Conservation (phyloP, 2,113 vertebrate genomes). For the human region GRCh38 chr1:208133001-208133500, state of each 20-base stretch:
- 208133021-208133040: not conserved
- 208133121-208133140: not conserved
- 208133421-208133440: conserved; percentile 28
- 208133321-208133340: not conserved
- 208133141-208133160: not conserved
- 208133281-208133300: not conserved
- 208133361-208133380: not conserved
- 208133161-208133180: not conserved
- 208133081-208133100: not conserved
- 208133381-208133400: not conserved
- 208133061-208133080: not conserved
- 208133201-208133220: not conserved
- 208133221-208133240: not conserved
- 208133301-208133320: not conserved
- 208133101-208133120: not conserved
- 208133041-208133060: not conserved
- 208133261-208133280: not conserved
- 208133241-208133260: not conserved
- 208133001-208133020: not conserved
- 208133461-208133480: conserved; percentile 29
- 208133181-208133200: not conserved
- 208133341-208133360: not conserved
- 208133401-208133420: not conserved
- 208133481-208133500: conserved; percentile 28
- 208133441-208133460: conserved; percentile 1